These are phyloP conservation scores for Dascyllus trimaculatus DNA, from an alignment of 2,113 vertebrate species.

Conservation along the genomic window DNA sequence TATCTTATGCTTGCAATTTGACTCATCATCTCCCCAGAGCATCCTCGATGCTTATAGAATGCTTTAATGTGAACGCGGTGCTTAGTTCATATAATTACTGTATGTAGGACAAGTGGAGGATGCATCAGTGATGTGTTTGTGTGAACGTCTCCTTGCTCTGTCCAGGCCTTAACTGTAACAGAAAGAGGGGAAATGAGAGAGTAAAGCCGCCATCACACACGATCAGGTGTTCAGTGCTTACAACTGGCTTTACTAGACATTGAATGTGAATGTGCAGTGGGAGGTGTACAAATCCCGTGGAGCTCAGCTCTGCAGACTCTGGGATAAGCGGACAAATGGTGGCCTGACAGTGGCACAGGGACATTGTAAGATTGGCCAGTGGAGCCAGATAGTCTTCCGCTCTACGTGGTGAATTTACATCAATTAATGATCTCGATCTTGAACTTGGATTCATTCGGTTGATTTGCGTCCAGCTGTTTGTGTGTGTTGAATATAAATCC, in stretches of 20 bases:
- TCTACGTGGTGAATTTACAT: constrained; percentile 4
- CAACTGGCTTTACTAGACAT: constrained; percentile 52
- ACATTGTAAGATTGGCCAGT: constrained; percentile 27
- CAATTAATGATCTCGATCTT: constrained; percentile 48
- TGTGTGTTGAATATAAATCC: constrained; percentile 38
- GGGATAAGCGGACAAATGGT: constrained; percentile 38
- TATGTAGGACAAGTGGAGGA: constrained; percentile 69
- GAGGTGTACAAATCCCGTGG: constrained; percentile 49
- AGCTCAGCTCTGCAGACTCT: constrained; percentile 45
- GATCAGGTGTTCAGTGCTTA: constrained; percentile 67
- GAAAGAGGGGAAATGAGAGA: constrained; percentile 30
- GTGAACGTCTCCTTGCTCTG: constrained; percentile 29
- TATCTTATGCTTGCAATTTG: constrained; percentile 74
- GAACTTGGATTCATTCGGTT: constrained; percentile 33
- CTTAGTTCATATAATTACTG: constrained; percentile 53
- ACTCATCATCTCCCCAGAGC: constrained; percentile 75
- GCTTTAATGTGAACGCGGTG: constrained; percentile 48
- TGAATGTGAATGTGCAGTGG: constrained; percentile 60
- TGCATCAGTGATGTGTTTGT: constrained; percentile 50
- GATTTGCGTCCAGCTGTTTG: constrained; percentile 41
- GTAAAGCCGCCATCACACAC: constrained; percentile 56
- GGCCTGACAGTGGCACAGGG: constrained; percentile 48
- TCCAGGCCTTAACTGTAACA: constrained; percentile 56
- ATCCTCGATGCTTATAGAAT: constrained; percentile 57
- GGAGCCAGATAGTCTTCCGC: constrained; percentile 21